Evolutionary conservation across 2,888 invertebrate genomes (phyloP), one percentile per base, ranked within the genome.

Genomic region (Petrolisthes manimaculis): DNA sequence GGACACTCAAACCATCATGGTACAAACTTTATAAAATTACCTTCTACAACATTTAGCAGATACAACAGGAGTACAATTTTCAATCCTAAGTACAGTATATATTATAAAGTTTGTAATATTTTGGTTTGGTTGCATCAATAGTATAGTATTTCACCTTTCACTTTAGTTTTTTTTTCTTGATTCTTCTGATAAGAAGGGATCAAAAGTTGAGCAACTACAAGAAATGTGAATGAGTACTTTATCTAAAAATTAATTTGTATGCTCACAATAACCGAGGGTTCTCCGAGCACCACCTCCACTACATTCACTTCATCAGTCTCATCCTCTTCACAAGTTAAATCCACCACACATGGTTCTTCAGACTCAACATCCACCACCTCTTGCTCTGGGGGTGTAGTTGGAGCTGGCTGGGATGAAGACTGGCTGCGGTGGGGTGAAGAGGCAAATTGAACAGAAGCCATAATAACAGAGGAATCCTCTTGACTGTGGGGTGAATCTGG

Each of bases 311-410:
- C 88, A 53, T 88, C 88, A 53, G 53, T 56, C 14, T 82, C 82
- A 14, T 88, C 88, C 21, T 88, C 88, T 71, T 88, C 88, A 37
- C 71, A n/a, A 18, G 88, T 88, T 24, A 88, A 67, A 51, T 88
- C 88, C 55, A 88, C 88, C 51, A 88, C 88, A 67, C 84, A 88
- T 0, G 88, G 88, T 21, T 88, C 84, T 12, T 84, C 56, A 0
- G 88, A 84, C 69, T 88, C 88, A 0, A 88, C 80, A 75, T 88
- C 88, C 0, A 88, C 88, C 5, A 88, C 77, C 51, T 84, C 88
- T 37, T 88, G 88, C 24, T 86, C 82, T 4, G 86, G 71, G 71
- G 71, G 71, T 71, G 21, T n/a, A 21, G 71, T n/a, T 18, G 71
- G n/a, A 6, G 71, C n/a, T 18, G n/a, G 14, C 6, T 71, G 71